Conservation (phyloP, 2,113 vertebrate genomes). For the Crotalus viridis region DNA sequence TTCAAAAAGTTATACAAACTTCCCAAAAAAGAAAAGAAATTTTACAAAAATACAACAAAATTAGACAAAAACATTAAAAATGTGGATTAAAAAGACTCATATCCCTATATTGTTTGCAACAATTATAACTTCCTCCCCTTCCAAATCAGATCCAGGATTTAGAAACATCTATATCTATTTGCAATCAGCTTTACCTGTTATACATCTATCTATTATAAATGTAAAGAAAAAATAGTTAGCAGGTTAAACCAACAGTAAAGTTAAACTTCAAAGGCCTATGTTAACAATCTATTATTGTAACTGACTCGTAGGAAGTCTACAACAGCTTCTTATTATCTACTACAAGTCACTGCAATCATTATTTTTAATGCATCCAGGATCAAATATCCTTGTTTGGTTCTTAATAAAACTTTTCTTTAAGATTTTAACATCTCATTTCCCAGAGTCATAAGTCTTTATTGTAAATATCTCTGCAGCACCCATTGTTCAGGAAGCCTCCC, state of each 20-base stretch:
- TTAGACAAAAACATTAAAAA: too few relatives aligned
- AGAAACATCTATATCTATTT: too few relatives aligned
- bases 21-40: background rate
- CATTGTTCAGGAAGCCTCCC: background rate
- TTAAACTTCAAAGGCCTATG: background rate
- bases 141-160: too few relatives aligned
- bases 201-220: too few relatives aligned
- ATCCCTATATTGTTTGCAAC: too few relatives aligned
- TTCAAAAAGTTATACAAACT: background rate
- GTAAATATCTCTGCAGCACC: background rate
- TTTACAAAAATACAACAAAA: too few relatives aligned
- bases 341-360: background rate
- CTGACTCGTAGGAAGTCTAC: background rate
- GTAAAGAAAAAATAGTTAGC: background rate
- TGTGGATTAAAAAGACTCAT: too few relatives aligned
- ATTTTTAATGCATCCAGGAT: background rate
- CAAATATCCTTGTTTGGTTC: background rate
- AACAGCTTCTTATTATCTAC: background rate
- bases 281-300: background rate
- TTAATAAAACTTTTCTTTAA: background rate
- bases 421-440: background rate
- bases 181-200: too few relatives aligned
- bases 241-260: background rate
- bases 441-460: background rate
- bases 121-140: too few relatives aligned